Base-by-base conservation (phyloP, 2,888 invertebrate genomes). In the Orgyia antiqua region DNA sequence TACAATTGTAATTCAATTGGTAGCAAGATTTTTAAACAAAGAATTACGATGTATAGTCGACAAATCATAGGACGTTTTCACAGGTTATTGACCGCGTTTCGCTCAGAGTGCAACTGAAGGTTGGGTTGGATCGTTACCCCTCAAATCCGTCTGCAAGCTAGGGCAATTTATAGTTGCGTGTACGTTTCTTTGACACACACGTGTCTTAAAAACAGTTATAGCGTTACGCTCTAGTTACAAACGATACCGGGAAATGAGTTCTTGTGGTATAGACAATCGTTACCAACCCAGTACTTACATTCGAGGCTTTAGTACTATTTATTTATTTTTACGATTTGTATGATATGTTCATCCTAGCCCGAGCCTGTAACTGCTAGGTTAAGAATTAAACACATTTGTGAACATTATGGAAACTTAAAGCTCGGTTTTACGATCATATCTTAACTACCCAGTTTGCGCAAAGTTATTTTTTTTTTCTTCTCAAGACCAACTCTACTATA, bases 211-310 rank as follows among this genome's bases (percentile, higher is more conserved):
- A 41, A 36, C 19, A 27, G 31, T 53, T 41, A 37, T 24, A 28
- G 41, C 37, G 53, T 39, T 31, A 34, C 34, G 41, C 36, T 43
- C 38, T 31, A 33, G 25, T 36, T 38, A 26, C 15, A 36, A 38
- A 40, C 31, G 13, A 36, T 36, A 36, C 31, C 21, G 28, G n/a
- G 24, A 36, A 31, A 31, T 27, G 24, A 24, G 27, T 31, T 35
- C 30, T 31, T 24, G 35, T 27, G 20, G 19, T 27, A 27, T 35
- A 30, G 23, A 27, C 30, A 30, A 30, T 24, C 27, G 27, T n/a
- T 28, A n/a, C n/a, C n/a, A n/a, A 10, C n/a, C n/a, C n/a, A 30
- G 27, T 35, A 30, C 19, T 30, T 12, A 10, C 17, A 26, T 15
- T 11, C 8, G 9, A 20, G 21, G 13, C 4, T 13, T n/a, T 27